A percentile compares a stretch with the other conserved stretches of the same genome.
These are phyloP conservation scores for Pogonomyrmex californicus DNA, from an alignment of 1,140 invertebrate genomes.

Conservation along the genomic window DNA sequence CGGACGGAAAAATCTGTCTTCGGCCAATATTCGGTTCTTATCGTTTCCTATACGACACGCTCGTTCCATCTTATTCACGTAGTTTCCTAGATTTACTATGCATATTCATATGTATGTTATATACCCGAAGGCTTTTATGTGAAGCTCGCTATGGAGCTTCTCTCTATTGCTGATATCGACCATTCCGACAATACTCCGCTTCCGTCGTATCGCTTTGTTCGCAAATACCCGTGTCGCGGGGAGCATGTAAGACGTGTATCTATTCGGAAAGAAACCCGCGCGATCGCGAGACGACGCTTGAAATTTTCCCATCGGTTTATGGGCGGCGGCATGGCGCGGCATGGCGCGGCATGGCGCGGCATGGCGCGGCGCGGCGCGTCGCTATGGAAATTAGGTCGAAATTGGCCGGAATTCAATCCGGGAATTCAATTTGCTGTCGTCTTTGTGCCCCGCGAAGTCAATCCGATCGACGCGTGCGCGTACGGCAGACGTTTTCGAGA, in stretches of 20 bases:
- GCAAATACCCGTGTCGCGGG: slow-evolving; percentile 8
- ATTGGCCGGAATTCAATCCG: slow-evolving; percentile 74
- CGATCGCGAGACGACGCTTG: not conserved
- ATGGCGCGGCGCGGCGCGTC: slow-evolving; percentile 13
- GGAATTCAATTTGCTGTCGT: slow-evolving; percentile 74
- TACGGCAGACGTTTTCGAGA: slow-evolving; percentile 70
- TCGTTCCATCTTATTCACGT: not conserved
- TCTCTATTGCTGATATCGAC: slow-evolving; percentile 26
- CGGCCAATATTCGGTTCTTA: not conserved
- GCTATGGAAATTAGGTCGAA: slow-evolving; percentile 75
- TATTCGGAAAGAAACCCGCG: not conserved
- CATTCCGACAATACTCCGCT: slow-evolving; percentile 20
- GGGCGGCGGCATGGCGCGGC: slow-evolving; percentile 6
- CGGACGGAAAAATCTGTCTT: not conserved
- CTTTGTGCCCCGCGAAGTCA: slow-evolving; percentile 71
- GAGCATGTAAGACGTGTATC: slow-evolving; percentile 20
- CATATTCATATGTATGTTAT: not conserved
- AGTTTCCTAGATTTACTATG: not conserved
- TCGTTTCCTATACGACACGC: not conserved
- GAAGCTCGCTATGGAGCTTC: not conserved
- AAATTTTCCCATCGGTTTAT: slow-evolving; percentile 51
- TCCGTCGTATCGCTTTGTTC: slow-evolving; percentile 32
- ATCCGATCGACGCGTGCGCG: slow-evolving; percentile 67
- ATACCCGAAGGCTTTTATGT: not conserved
- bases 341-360: slow-evolving; percentile 21